Base-by-base conservation (phyloP, 2,113 vertebrate genomes). In the Nyctibius bracteatus region DNA sequence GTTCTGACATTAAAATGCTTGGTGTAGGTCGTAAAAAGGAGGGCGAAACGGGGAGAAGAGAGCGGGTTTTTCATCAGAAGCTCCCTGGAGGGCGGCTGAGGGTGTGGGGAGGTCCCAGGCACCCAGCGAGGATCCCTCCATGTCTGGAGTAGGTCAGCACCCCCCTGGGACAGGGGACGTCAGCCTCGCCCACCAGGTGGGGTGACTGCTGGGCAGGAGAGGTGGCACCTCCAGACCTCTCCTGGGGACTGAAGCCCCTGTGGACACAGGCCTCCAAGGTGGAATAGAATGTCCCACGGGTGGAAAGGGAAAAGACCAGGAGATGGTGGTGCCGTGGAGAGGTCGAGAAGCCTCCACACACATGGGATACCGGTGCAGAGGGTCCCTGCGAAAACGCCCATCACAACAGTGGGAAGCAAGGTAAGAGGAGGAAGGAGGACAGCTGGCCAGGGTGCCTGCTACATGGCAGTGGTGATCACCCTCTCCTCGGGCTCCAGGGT, bases 381-480 rank as follows among this genome's bases (percentile, higher is more conserved):
- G 59, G 55, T 77, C 74, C 71, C 59, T 61, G 72, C 7, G 7
- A 30, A 44, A 81, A 51, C 2, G 57, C 78, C 91, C 83, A 4
- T 44, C 1, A 0, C 2, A 1, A 8, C 3, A 75, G 66, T 1
- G 0, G 71, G 87, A 70, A 77, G 77, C 6, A 5, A 51, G 61
- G 74, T 1, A 37, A 58, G 74, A 84, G 62, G 41, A 74, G 14
- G 59, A 88, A 67, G 30, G 51, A 86, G 46, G 12, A 33, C 0
- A 1, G 39, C 16, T 22, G 9, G 27, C 17, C 1, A 1, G 35
- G 19, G 23, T 2, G 9, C 30, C 57, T 83, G 90, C 85, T 97
- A 98, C 98, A 98, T 97, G 55, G 95, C 92, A 0, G 98, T 98
- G 92, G 97, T 98, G 66, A 93, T 71, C 73, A 98, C 95, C 57